phyloP scores from a whole-genome alignment of 1,140 invertebrate genomes.

The Lordiphosa clarofinis region DNA sequence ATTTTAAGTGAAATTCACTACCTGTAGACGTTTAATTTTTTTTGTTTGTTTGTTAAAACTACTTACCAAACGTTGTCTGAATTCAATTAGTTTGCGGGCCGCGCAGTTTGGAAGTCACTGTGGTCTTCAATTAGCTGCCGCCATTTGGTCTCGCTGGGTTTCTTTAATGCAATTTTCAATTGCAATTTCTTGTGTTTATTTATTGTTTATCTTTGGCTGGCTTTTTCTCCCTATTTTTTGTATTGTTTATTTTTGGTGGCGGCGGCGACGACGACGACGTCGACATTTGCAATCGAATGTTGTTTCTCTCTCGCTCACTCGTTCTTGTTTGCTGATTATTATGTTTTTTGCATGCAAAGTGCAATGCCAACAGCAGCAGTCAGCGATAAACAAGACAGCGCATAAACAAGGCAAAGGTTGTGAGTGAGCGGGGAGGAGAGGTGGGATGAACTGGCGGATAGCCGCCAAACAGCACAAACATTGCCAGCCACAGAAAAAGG shows the following conservation, averaged over 20 bases:
- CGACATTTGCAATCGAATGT: conserved; percentile 23
- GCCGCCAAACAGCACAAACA: conserved; percentile 37
- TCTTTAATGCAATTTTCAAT: conserved; percentile 53
- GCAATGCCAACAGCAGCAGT: conserved; percentile 58
- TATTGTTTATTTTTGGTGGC: conserved; percentile 49
- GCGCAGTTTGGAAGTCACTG: conserved; percentile 19
- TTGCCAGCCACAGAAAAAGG: conserved; percentile 54
- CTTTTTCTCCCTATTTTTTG: conserved; percentile 24
- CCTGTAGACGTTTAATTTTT: conserved; percentile 28
- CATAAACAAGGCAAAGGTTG: conserved; percentile 39
- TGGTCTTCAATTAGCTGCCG: conserved; percentile 44
- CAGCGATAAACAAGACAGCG: conserved; percentile 57
- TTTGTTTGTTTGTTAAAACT: conserved; percentile 8
- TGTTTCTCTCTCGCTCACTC: conserved; percentile 29
- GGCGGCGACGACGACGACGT: conserved; percentile 5
- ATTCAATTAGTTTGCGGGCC: conserved; percentile 33
- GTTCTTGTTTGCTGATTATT: conserved; percentile 47
- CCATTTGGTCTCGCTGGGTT: conserved; percentile 45
- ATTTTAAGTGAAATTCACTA: conserved; percentile 76
- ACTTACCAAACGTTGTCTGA: conserved; percentile 22
- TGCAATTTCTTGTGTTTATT: conserved; percentile 64
- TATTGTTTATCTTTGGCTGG: conserved; percentile 56
- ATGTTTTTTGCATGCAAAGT: conserved; percentile 76
- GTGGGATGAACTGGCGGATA: background rate
- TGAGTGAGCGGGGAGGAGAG: no score